Percentiles rank a stretch among this genome's conserved stretches.
phyloP scores from a whole-genome alignment of 2,113 vertebrate species.

The Alexandromys fortis region DNA sequence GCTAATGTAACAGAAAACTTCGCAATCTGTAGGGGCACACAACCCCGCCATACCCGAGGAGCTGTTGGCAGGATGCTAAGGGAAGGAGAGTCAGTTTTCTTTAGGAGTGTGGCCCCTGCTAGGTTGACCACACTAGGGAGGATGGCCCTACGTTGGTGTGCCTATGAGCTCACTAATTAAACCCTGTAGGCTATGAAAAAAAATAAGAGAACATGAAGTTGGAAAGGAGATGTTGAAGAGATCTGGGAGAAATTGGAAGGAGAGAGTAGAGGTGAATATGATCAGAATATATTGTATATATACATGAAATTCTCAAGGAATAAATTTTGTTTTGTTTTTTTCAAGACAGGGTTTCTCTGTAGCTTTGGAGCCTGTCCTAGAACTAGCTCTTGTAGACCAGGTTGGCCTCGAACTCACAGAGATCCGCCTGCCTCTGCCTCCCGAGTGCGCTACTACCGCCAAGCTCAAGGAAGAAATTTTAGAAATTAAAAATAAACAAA shows the following conservation, averaged over 20 bases:
- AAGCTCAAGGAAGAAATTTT: neutral
- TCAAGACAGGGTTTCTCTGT: too few species aligned
- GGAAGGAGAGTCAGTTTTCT: neutral
- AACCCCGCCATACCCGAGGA: neutral
- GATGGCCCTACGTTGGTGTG: neutral
- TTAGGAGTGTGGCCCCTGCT: neutral
- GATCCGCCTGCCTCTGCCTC: too few species aligned
- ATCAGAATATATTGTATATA: neutral
- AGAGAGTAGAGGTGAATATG: neutral
- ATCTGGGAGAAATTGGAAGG: neutral
- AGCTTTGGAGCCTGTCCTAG: too few species aligned
- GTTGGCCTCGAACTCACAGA: too few species aligned
- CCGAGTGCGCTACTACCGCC: too few species aligned
- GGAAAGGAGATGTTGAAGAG: neutral
- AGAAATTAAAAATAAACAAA: neutral
- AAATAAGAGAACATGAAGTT: neutral
- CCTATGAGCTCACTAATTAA: neutral
- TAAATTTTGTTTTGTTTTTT: neutral
- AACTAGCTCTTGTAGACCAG: too few species aligned
- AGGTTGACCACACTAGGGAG: neutral
- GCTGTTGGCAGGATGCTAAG: neutral
- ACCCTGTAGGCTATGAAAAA: neutral
- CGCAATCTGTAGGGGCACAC: neutral
- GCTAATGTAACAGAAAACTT: neutral
- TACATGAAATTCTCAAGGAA: neutral